Evolutionary conservation across 2,113 vertebrate species (phyloP), one percentile per base, ranked within the genome.

Genomic region (Malurus alboscapulatus): DNA sequence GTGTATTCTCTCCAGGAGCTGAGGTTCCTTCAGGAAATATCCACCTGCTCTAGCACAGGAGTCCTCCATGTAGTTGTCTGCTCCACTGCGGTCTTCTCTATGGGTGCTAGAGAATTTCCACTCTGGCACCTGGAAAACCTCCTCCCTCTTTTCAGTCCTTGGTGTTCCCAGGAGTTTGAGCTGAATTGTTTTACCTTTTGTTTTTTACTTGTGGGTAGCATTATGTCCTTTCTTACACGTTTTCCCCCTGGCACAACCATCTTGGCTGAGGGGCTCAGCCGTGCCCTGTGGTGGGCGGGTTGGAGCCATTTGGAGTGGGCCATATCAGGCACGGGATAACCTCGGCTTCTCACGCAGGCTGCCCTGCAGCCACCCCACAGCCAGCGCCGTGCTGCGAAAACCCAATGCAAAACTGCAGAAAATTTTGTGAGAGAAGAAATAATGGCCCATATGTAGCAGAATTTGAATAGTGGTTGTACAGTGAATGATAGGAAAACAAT

Each of bases 241-340:
- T 83, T 83, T 65, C 27, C 6, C 9, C 5, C 6, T 6, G 24
- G 21, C 2, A 1, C 18, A 4, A 2, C 36, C 4, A 6, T 10
- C 6, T 7, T 61, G 36, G 25, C 84, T 10, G 6, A 14, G 42
- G 40, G 53, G 32, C 44, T 54, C 17, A 11, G 62, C 42, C 0
- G 4, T 40, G 65, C 42, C 38, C 44, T 67, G 54, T 0, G 2
- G 13, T 10, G 62, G 14, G 14, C 0, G 1, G 3, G 1, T 3
- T n/a, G 17, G 38, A 58, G 21, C 9, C 0, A 1, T 8, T 10
- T 63, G 78, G 83, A 69, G 8, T 9, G 0, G 2, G 20, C 21
- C 1, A 3, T 3, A 8, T 53, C 42, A 3, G 5, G n/a, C 30
- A 25, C 0, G 0, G n/a, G 8, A 6, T 21, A 65, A 17, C 12